Percentiles rank a stretch among this genome's conserved stretches.
Evolutionary conservation across 2,113 vertebrate species (phyloP).

Genomic region (Osmerus mordax): DNA sequence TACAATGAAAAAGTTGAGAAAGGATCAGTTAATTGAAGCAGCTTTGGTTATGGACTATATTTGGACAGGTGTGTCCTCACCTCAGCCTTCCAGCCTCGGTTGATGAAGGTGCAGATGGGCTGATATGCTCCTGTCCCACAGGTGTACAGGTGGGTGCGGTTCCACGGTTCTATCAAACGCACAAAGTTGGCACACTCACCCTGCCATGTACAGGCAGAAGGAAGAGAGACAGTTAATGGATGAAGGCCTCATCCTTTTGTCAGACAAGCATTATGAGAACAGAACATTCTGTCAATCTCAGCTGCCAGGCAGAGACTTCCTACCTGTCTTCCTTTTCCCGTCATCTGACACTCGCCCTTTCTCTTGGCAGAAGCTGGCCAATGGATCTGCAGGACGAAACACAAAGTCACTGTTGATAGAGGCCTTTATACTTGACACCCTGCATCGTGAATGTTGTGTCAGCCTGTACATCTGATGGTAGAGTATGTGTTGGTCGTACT

Average conservation of each 20-base stretch:
- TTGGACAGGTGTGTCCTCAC: constrained; percentile 55
- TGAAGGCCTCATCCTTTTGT: no score
- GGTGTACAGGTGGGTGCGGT: constrained; percentile 77
- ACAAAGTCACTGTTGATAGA: neutral
- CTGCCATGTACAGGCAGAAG: constrained; percentile 52
- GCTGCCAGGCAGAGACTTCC: constrained; percentile 15
- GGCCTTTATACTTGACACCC: no score
- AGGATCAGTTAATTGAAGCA: constrained; percentile 41
- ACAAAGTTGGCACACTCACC: constrained; percentile 85
- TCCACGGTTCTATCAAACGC: constrained; percentile 81
- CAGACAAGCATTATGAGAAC: neutral
- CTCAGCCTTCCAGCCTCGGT: constrained; percentile 64
- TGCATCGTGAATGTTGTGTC: neutral
- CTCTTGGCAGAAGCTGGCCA: constrained; percentile 78
- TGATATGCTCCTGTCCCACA: constrained; percentile 84
- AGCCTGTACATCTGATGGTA: neutral
- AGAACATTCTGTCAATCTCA: neutral
- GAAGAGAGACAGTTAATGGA: neutral
- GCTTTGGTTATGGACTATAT: neutral
- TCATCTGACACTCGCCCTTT: constrained; percentile 80
- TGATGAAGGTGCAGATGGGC: constrained; percentile 77
- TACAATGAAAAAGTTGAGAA: constrained; percentile 46
- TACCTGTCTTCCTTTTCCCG: constrained; percentile 79
- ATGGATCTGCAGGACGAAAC: constrained; percentile 69
- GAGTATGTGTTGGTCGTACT: constrained; percentile 55